phyloP scores from a whole-genome alignment of 2,888 invertebrate genomes.

The Endomychus coccineus region DNA sequence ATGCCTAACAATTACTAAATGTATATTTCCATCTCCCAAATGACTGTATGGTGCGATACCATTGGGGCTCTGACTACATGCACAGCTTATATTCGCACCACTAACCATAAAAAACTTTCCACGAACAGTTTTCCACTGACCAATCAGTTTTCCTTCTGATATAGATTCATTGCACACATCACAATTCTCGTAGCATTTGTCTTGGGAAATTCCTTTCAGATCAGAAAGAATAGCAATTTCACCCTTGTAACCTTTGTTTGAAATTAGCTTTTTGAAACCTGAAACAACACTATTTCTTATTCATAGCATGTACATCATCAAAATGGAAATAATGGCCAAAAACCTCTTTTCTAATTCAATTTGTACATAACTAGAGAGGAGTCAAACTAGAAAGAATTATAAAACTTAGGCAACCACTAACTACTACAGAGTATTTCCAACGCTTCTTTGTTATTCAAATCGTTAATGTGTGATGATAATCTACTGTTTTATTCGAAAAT shows the following conservation, averaged over 20 bases:
- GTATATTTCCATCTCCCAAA: slow-evolving; percentile 71
- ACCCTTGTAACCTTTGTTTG: slow-evolving; percentile 57
- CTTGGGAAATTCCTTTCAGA: slow-evolving; percentile 41
- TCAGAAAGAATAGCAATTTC: slow-evolving; percentile 52
- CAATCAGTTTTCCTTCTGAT: slow-evolving; percentile 21
- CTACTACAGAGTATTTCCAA: too few species aligned
- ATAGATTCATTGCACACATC: slow-evolving; percentile 36
- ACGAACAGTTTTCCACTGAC: slow-evolving; percentile 52
- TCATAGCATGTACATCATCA: slow-evolving; percentile 1
- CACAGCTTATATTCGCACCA: slow-evolving; percentile 69
- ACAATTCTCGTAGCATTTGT: slow-evolving; percentile 49
- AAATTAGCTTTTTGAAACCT: slow-evolving; percentile 57
- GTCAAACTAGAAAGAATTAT: too few species aligned
- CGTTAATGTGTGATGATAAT: too few species aligned
- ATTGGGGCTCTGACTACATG: slow-evolving; percentile 64
- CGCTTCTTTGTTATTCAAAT: too few species aligned
- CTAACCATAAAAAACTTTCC: slow-evolving; percentile 73
- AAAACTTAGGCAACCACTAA: too few species aligned
- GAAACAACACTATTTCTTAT: too few species aligned
- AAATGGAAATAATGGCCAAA: neutral
- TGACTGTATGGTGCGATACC: slow-evolving; percentile 74
- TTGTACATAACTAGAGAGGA: too few species aligned
- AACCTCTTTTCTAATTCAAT: too few species aligned
- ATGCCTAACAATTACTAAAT: slow-evolving; percentile 66
- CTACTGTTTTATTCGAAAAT: too few species aligned